Evolutionary conservation across 1,140 invertebrate species (phyloP).

Genomic region (Aphaenogaster ashmeadi): DNA sequence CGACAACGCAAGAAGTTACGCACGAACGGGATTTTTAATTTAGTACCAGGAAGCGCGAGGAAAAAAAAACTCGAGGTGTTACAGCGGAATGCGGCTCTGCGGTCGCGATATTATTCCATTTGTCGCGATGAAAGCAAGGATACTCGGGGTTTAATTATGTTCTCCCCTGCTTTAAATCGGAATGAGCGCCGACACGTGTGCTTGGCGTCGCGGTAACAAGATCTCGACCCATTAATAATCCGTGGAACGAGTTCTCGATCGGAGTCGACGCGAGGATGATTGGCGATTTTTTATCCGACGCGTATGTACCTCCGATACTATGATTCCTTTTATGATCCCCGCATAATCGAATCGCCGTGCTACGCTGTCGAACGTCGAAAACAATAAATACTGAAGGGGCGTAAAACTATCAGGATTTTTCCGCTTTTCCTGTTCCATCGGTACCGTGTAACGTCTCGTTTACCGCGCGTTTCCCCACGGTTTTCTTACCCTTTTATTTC

Average conservation of each 20-base stretch:
- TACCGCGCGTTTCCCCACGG: conserved; percentile 28
- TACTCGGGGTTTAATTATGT: conserved; percentile 28
- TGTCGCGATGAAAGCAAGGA: not conserved
- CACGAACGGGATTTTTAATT: conserved; percentile 34
- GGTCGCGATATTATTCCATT: not conserved
- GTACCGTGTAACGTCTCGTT: conserved; percentile 49
- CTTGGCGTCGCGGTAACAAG: conserved; percentile 35
- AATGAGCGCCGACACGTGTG: conserved; percentile 8
- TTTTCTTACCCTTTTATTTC: conserved; percentile 58
- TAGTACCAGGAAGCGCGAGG: not conserved
- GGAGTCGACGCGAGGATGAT: conserved; percentile 22
- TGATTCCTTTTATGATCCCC: conserved; percentile 44
- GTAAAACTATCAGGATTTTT: conserved; percentile 22
- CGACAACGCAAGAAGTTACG: conserved; percentile 34
- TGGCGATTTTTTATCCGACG: not conserved
- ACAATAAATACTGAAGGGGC: conserved; percentile 45
- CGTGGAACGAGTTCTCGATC: conserved; percentile 31
- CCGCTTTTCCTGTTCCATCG: conserved; percentile 1
- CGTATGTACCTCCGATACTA: not conserved
- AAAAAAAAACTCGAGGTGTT: not conserved
- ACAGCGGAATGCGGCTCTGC: not conserved
- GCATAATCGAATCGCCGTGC: conserved; percentile 41
- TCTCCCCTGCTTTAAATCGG: not conserved
- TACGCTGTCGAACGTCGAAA: conserved; percentile 16
- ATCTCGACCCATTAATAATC: conserved; percentile 66